phyloP scores from a whole-genome alignment of 2,888 invertebrate species.

The Spialia ferax region DNA sequence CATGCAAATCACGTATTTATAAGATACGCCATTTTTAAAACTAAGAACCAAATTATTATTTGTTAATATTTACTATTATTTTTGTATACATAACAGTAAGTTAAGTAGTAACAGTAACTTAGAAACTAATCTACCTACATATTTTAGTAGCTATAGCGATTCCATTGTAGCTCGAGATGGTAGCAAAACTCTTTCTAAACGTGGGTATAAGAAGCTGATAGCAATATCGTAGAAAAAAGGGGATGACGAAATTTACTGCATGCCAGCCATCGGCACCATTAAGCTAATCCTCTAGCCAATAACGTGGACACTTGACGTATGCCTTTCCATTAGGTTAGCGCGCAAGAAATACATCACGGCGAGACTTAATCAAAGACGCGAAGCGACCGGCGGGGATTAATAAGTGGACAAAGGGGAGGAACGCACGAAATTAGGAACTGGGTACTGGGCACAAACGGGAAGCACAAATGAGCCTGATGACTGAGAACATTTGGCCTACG shows the following conservation, averaged over 20 bases:
- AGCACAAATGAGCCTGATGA: constrained; percentile 61
- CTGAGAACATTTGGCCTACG: constrained; percentile 14
- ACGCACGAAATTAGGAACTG: constrained; percentile 49
- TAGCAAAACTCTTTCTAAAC: background rate
- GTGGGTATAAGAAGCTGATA: background rate
- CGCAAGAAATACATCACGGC: constrained; percentile 83
- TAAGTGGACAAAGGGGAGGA: constrained; percentile 71
- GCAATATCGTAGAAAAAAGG: constrained; percentile 52
- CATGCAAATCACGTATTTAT: constrained; percentile 56
- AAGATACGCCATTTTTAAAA: constrained; percentile 49
- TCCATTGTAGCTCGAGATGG: background rate
- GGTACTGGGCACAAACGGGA: constrained; percentile 51
- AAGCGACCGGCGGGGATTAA: constrained; percentile 79
- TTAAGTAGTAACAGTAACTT: too few species aligned
- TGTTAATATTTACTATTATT: background rate
- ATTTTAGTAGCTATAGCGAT: background rate
- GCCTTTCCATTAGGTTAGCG: constrained; percentile 82
- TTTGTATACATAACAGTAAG: too few species aligned
- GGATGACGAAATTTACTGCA: constrained; percentile 67
- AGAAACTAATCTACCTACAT: background rate
- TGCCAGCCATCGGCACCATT: constrained; percentile 72
- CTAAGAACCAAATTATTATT: background rate
- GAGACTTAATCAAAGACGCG: constrained; percentile 82
- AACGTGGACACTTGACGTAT: constrained; percentile 85
- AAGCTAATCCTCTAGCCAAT: constrained; percentile 80